Base-by-base conservation (phyloP, 64 coral and sea anemone species). In the Stichodactyla mertensii region DNA sequence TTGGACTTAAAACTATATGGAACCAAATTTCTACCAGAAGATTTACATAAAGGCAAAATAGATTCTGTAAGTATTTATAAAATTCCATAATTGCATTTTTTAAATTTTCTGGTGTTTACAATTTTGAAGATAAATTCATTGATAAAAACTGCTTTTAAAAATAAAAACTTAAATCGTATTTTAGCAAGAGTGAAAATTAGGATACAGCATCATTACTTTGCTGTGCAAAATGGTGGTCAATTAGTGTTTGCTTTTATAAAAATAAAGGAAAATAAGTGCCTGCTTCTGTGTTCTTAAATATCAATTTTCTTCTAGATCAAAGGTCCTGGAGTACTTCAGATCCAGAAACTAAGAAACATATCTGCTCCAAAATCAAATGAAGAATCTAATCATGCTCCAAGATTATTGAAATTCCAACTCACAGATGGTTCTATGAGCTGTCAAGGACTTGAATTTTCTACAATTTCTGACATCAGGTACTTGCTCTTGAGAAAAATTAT, bases 331-430 rank as follows among this genome's bases (percentile, higher is more conserved):
- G 93, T 99, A 16, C 90, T 99, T n/a, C 97, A 99, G 61, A 90
- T 99, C 20, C 97, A 99, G 82, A 99, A 99, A 78, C 90, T 99
- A 61, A 80, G 91, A 31, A 99, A 99, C 80, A 55, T 95, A 26
- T 92, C 97, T 82, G 97, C 97, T 54, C 97, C 97, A 8, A 99
- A 93, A 87, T 88, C 93, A 4, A 95, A 99, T 55, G 97, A 99
- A 88, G 97, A 99, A 84, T 99, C 97, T n/a, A 82, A 61, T 27
- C 87, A 92, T 86, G 90, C 97, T 66, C 97, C 93, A 57, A 87
- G 97, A 54, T 56, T 99, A 20, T 52, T 99, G n/a, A 99, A 93
- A 56, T 61, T 99, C 52, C 86, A 91, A 57, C 83, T 99, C 20
- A 99, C 97, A 52, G 97, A 99, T 86, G 97, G 97, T 6, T 93